A percentile compares a stretch with the other conserved stretches of the same genome.
Conservation (phyloP, 2,888 invertebrate genomes). For the Trichogramma dendrolimi region DNA sequence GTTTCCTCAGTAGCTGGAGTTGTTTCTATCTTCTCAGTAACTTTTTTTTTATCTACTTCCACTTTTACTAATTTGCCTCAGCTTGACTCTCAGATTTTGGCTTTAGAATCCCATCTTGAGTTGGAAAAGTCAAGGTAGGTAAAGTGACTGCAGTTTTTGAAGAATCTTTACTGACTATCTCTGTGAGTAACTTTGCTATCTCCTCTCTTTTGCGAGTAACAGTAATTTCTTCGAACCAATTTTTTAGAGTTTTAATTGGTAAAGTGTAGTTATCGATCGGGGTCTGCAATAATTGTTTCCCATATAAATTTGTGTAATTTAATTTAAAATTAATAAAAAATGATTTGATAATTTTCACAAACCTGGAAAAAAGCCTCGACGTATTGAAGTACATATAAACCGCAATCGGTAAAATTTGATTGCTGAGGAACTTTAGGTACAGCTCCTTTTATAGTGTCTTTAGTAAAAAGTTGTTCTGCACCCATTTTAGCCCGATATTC, state of each 20-base stretch:
- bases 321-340: conserved; percentile 5
- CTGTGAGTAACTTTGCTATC: conserved; percentile 72
- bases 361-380: conserved; percentile 93
- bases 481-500: conserved; percentile 76
- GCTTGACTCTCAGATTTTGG: conserved; percentile 37
- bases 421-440: conserved; percentile 95
- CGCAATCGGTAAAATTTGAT: conserved; percentile 95
- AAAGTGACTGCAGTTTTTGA: conserved; percentile 61
- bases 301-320: conserved; percentile 1
- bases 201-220: conserved; percentile 84
- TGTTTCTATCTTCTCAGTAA: background rate
- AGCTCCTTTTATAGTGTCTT: conserved; percentile 79
- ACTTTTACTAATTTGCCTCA: conserved; percentile 32
- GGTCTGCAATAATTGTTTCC: conserved; percentile 57
- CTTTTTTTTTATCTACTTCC: conserved; percentile 33
- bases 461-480: conserved; percentile 68
- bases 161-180: conserved; percentile 70
- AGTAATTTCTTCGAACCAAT: conserved; percentile 83
- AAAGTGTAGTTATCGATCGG: conserved; percentile 77
- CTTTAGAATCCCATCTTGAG: conserved; percentile 62
- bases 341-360: conserved; percentile 17
- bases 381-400: conserved; percentile 90
- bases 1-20: background rate
- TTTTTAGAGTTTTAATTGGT: conserved; percentile 75
- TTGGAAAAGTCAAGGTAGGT: conserved; percentile 73